Evolutionary conservation across 2,113 vertebrate species (phyloP), one percentile per base, ranked within the genome.

Genomic region (Epinephelus cyanopodus): DNA sequence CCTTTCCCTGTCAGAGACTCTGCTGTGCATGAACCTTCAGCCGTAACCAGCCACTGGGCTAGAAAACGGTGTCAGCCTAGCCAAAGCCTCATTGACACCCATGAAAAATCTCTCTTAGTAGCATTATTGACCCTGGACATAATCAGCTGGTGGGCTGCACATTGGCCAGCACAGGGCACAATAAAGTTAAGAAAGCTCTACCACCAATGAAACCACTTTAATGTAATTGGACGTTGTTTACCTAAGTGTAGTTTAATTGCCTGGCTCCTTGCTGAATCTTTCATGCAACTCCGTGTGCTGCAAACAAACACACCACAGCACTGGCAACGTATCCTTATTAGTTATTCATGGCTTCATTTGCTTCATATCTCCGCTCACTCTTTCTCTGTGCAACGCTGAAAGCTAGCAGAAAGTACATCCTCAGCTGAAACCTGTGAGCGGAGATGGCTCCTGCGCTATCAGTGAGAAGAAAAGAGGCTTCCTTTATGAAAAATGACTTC

Each of bases 1-100:
- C 87, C 72, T 87, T 83, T 91, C 80, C 76, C 84, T 90, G 91
- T 94, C 94, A 90, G 87, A 83, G 85, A 90, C 79, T 83, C 81
- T 66, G 78, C 90, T 83, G 90, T 89, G 94, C 86, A 87, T 88
- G 90, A 93, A 90, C 89, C 88, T 67, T 87, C 73, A 89, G 53
- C 78, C 50, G 48, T 90, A 86, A 74, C 93, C 83, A 81, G 63
- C 81, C 80, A 79, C 83, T 89, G 87, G 83, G 78, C 77, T 81
- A 81, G 86, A 89, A 90, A 89, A 90, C 69, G 11, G 72, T 56
- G 62, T 72, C 56, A 53, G 60, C 81, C 68, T 48, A 33, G 71
- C 89, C 79, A 82, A 92, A 89, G 68, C 71, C 71, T 85, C 68
- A 93, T 90, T 89, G 86, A 91, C 86, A 91, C 86, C 88, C 87